Evolutionary conservation across 2,888 invertebrate genomes (phyloP).

Genomic region (Parascotia fuliginaria): DNA sequence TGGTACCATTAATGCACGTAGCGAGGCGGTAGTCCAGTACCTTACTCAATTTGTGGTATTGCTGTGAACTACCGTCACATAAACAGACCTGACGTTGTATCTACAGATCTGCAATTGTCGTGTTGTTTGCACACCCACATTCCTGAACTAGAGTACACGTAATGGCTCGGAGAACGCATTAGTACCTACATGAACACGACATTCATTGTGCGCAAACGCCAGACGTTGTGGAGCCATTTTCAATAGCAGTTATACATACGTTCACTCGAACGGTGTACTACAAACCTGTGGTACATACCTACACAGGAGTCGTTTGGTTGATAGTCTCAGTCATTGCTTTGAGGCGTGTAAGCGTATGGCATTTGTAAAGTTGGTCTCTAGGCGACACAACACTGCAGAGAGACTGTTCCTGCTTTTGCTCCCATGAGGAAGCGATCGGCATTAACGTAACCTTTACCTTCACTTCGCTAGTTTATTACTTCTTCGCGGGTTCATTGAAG

Average conservation of each 20-base stretch:
- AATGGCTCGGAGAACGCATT: conserved; percentile 37
- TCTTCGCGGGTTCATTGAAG: conserved; percentile 13
- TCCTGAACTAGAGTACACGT: conserved; percentile 41
- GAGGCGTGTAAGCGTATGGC: conserved; percentile 41
- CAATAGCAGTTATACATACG: conserved; percentile 30
- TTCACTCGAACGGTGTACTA: conserved; percentile 26
- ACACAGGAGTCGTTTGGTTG: conserved; percentile 27
- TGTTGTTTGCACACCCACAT: conserved; percentile 46
- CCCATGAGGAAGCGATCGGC: conserved; percentile 30
- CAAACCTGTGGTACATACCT: conserved; percentile 15
- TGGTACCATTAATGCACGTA: conserved; percentile 44
- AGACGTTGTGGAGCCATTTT: conserved; percentile 24
- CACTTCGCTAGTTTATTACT: conserved; percentile 25
- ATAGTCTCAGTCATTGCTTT: conserved; percentile 41
- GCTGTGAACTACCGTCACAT: conserved; percentile 44
- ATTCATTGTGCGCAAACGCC: conserved; percentile 32
- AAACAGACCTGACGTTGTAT: conserved; percentile 38
- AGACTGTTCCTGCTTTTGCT: conserved; percentile 26
- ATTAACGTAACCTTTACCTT: conserved; percentile 39
- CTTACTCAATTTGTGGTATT: conserved; percentile 52
- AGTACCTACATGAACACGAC: conserved; percentile 36
- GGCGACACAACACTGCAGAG: conserved; percentile 34
- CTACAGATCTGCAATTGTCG: conserved; percentile 38
- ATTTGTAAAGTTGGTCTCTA: conserved; percentile 39
- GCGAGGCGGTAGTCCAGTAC: conserved; percentile 41